Conservation (phyloP, 1,140 invertebrate genomes). For the Cherax destructor region DNA sequence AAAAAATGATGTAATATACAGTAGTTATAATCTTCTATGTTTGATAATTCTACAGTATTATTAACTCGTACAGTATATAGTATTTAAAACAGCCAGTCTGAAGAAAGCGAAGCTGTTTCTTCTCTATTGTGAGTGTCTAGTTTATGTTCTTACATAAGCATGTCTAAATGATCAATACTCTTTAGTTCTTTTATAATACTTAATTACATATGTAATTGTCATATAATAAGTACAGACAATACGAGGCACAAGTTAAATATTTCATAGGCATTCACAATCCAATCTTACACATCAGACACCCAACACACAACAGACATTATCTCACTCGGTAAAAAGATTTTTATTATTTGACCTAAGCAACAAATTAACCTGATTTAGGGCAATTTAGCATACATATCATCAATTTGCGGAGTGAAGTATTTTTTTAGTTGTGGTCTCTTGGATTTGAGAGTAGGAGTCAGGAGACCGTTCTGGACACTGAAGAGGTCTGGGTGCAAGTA, state of each 20-base stretch:
- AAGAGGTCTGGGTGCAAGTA: slow-evolving; percentile 95
- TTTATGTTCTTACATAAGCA: background rate
- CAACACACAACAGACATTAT: slow-evolving; percentile 22
- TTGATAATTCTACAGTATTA: background rate
- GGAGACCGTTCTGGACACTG: slow-evolving; percentile 95
- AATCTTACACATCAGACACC: slow-evolving; percentile 13
- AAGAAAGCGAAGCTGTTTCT: background rate
- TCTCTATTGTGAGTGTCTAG: background rate
- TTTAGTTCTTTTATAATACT: background rate
- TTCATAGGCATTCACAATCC: slow-evolving; percentile 16
- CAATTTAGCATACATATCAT: slow-evolving; percentile 88
- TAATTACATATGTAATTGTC: background rate
- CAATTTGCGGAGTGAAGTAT: slow-evolving; percentile 92
- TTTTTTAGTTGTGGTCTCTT: slow-evolving; percentile 93
- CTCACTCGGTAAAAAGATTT: slow-evolving; percentile 19
- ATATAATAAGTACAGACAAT: slow-evolving; percentile 25
- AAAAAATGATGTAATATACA: background rate
- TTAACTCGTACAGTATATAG: background rate
- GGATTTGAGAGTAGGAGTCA: slow-evolving; percentile 97
- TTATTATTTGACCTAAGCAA: background rate
- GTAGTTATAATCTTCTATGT: background rate
- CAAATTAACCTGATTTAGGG: slow-evolving; percentile 65
- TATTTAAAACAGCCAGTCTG: background rate
- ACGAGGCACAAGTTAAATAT: slow-evolving; percentile 34
- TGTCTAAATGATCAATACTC: background rate